Evolutionary conservation across 37 sponge, comb jelly and placozoan species (phyloP), one percentile per base, ranked within the genome.

Genomic region (Mnemiopsis leidyi): DNA sequence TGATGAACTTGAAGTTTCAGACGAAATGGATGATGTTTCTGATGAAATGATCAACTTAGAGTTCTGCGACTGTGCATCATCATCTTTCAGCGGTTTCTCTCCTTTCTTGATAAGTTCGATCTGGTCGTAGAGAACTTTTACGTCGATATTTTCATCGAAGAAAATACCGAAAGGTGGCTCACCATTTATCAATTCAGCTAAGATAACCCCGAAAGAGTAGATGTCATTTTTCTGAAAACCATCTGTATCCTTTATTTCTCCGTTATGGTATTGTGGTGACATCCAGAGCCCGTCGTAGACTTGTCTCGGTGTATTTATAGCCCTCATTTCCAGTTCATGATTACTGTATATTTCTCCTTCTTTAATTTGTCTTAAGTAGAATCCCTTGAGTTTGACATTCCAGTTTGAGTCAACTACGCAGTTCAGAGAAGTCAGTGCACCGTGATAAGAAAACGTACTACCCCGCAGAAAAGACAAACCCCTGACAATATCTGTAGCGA

Each of bases 371-470:
- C 79, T 31, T 36, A 77, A 32, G 18, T 77, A 32, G 36, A 77
- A 77, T 1, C 79, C 90, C 48, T 85, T 85, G 61, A 85, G 28
- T 25, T 85, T 85, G 1, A 85, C 36, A 20, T 28, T 85, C 90
- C 90, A 85, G 25, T 85, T 85, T 7, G 38, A 25, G 29, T 85
- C 90, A 7, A 85, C 90, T 26, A 85, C 48, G 90, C 90, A 85
- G 90, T 85, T 85, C 24, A 85, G 48, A 3, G 90, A 85, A 1
- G 90, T 85, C 90, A 85, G 48, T 25, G 40, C 23, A 20, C 90
- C 90, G 23, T 85, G 90, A 28, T 40, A 85, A 40, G 38, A 35
- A 29, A 85, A 25, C 0, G 32, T 40, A 33, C 61, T 40, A 25
- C 90, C 23, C 2, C 39, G 39, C 30, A 85, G 90, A 85, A 39